These are phyloP conservation scores for Drosophila ogumai DNA, from an alignment of 1,140 invertebrate genomes.

Conservation along the genomic window DNA sequence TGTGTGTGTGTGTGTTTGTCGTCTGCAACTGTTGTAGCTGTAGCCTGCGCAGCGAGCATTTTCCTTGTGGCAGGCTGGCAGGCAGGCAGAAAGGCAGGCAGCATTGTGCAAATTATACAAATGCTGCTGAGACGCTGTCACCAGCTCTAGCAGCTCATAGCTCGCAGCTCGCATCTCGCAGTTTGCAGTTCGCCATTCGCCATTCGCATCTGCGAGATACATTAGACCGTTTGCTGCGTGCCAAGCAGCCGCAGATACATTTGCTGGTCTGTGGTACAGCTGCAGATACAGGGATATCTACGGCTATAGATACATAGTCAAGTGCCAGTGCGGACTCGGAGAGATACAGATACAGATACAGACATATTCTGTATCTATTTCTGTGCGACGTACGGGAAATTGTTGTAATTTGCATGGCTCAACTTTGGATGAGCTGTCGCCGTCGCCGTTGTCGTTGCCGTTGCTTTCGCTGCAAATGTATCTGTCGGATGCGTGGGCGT, in stretches of 20 bases:
- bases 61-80: constrained; percentile 51
- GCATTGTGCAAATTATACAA: constrained; percentile 77
- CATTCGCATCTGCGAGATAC: constrained; percentile 64
- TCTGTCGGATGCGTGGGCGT: constrained; percentile 50
- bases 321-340: constrained; percentile 10
- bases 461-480: constrained; percentile 23
- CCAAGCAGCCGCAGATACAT: constrained; percentile 42
- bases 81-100: constrained; percentile 19
- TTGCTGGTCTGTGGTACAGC: constrained; percentile 19
- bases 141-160: constrained; percentile 36
- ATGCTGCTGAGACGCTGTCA: constrained; percentile 66
- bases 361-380: constrained; percentile 73
- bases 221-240: constrained; percentile 60
- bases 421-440: constrained; percentile 53
- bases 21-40: constrained; percentile 61
- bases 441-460: neutral
- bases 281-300: constrained; percentile 15
- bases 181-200: constrained; percentile 11
- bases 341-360: constrained; percentile 39
- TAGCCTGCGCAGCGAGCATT: constrained; percentile 70
- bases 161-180: constrained; percentile 28
- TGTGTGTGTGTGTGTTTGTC: constrained; percentile 12
- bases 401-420: constrained; percentile 78
- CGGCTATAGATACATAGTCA: constrained; percentile 20
- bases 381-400: constrained; percentile 72